These are phyloP conservation scores for Charaxes varanes DNA, from an alignment of 1,140 invertebrate genomes.

Conservation along the genomic window DNA sequence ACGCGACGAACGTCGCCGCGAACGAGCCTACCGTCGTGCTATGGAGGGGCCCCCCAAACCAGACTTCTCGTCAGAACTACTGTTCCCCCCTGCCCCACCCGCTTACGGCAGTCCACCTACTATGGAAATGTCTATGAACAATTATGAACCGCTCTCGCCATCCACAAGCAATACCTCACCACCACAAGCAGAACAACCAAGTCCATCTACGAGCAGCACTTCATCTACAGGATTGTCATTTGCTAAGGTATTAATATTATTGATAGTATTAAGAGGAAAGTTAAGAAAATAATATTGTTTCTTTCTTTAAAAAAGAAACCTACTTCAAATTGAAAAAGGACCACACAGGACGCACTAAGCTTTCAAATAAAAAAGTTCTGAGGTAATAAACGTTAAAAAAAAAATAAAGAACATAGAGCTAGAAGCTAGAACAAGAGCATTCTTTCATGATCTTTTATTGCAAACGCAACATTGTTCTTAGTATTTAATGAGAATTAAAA, in stretches of 20 bases:
- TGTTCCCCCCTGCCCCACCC: conserved; percentile 41
- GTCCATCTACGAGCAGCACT: conserved; percentile 22
- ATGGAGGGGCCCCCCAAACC: conserved; percentile 52
- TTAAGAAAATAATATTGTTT: too few relatives aligned
- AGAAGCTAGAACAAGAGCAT: too few relatives aligned
- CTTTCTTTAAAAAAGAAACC: too few relatives aligned
- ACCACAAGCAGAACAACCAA: conserved; percentile 12
- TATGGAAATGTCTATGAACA: conserved; percentile 9
- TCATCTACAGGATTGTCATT: conserved; percentile 69
- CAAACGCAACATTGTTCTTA: too few relatives aligned
- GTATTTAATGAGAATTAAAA: too few relatives aligned
- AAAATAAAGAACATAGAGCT: too few relatives aligned
- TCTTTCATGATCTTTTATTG: too few relatives aligned
- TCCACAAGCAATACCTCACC: conserved; percentile 12
- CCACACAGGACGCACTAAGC: too few relatives aligned
- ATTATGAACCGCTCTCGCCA: conserved; percentile 8
- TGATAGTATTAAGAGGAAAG: too few relatives aligned
- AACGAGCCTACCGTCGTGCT: conserved; percentile 44
- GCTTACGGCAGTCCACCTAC: conserved; percentile 30
- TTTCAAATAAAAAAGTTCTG: too few relatives aligned
- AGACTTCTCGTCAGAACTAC: conserved; percentile 42
- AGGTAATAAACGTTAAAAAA: too few relatives aligned
- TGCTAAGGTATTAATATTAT: conserved; percentile 80
- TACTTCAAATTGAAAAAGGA: too few relatives aligned
- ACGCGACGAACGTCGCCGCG: conserved; percentile 53